Evolutionary conservation across 2,888 invertebrate genomes (phyloP).

Genomic region (Ligdia adustata): DNA sequence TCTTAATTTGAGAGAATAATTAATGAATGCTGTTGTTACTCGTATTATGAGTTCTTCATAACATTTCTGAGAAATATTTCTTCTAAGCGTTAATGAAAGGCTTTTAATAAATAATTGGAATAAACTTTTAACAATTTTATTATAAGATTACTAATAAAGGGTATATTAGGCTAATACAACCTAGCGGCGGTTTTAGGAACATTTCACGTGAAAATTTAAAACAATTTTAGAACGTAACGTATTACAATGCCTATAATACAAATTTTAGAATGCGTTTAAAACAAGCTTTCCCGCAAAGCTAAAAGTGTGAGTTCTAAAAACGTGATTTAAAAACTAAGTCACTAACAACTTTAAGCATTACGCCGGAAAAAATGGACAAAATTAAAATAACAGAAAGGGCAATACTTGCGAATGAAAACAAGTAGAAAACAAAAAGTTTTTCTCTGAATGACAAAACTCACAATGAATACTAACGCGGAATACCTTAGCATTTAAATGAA

Average conservation of each 20-base stretch:
- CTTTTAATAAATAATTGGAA: conserved; percentile 24
- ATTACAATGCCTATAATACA: too few relatives aligned
- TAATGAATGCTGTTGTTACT: conserved; percentile 24
- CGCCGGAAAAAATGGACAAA: conserved; percentile 5
- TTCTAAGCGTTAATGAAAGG: conserved; percentile 9
- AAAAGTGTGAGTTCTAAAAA: too few relatives aligned
- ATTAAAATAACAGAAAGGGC: conserved; percentile 46
- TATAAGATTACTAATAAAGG: not conserved
- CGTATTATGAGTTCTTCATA: not conserved
- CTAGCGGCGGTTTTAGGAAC: too few relatives aligned
- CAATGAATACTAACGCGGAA: conserved; percentile 75
- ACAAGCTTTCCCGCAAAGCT: too few relatives aligned
- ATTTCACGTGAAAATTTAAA: too few relatives aligned
- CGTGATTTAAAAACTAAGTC: not conserved
- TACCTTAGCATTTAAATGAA: conserved; percentile 79
- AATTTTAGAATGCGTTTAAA: too few relatives aligned
- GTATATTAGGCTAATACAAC: too few relatives aligned
- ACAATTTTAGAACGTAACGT: too few relatives aligned
- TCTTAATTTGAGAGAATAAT: conserved; percentile 13
- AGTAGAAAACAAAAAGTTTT: conserved; percentile 60
- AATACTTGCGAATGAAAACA: conserved; percentile 47
- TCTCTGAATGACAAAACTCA: conserved; percentile 73
- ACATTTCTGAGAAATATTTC: conserved; percentile 1
- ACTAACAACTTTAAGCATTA: not conserved
- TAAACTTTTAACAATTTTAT: not conserved